These are phyloP conservation scores for Orchesellides sinensis DNA, from an alignment of 2,888 invertebrate genomes.

Conservation along the genomic window DNA sequence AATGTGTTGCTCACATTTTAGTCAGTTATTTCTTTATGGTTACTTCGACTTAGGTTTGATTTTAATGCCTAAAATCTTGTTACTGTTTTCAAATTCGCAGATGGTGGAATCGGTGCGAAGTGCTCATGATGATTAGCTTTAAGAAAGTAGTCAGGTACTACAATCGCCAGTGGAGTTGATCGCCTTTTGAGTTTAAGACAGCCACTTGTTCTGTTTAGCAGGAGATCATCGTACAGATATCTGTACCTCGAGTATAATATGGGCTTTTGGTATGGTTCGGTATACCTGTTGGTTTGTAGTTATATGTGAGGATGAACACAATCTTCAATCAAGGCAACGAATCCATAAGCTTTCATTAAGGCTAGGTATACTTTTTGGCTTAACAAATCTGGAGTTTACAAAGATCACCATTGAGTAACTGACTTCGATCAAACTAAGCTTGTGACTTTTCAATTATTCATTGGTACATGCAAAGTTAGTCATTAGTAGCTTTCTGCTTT, in stretches of 20 bases:
- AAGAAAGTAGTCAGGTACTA: conserved; percentile 53
- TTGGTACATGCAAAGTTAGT: too few species aligned
- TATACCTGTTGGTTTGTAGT: conserved; percentile 13
- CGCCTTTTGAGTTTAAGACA: too few species aligned
- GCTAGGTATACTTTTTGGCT: conserved; percentile 23
- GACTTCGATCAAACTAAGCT: too few species aligned
- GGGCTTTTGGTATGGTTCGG: too few species aligned
- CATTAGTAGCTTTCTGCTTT: too few species aligned
- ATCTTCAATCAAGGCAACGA: conserved; percentile 22
- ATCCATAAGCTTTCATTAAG: conserved; percentile 42
- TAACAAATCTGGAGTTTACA: conserved; percentile 13
- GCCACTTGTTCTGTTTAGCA: too few species aligned
- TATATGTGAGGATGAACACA: conserved; percentile 9
- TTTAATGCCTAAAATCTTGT: not conserved
- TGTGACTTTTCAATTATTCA: too few species aligned
- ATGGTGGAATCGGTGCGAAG: conserved; percentile 23
- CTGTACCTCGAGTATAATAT: too few species aligned
- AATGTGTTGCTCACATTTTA: conserved; percentile 53
- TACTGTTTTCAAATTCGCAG: conserved; percentile 13
- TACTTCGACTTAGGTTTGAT: not conserved
- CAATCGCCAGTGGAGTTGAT: conserved; percentile 41
- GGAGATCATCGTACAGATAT: too few species aligned
- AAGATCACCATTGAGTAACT: too few species aligned
- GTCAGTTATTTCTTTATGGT: conserved; percentile 33
- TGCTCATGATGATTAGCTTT: conserved; percentile 52